These are phyloP conservation scores for Nothobranchius kuhntae DNA, from an alignment of 2,113 vertebrate genomes.

Conservation along the genomic window DNA sequence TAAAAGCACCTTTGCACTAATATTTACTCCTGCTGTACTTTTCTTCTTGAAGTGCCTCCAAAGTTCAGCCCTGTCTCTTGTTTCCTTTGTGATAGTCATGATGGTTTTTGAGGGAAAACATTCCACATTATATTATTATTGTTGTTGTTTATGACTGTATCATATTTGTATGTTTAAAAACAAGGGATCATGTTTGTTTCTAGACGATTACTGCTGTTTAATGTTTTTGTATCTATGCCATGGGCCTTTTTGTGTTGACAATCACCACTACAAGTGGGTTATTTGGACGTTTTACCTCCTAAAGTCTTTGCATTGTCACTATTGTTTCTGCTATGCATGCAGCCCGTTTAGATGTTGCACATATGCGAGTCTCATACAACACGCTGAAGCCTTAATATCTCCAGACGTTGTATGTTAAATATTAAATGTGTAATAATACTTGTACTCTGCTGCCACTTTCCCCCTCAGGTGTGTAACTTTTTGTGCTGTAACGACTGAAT, in stretches of 20 bases:
- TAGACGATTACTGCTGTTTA: constrained; percentile 55
- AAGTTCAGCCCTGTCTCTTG: constrained; percentile 25
- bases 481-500: constrained; percentile 48
- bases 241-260: constrained; percentile 56
- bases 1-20: constrained; percentile 66
- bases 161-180: constrained; percentile 52
- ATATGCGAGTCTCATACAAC: constrained; percentile 36
- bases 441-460: constrained; percentile 67
- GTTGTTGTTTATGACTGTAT: constrained; percentile 35
- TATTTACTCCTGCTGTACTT: constrained; percentile 63
- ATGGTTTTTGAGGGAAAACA: constrained; percentile 66
- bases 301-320: constrained; percentile 13
- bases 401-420: constrained; percentile 26
- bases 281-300: constrained; percentile 32
- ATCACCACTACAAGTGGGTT: constrained; percentile 52
- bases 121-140: constrained; percentile 63
- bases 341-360: constrained; percentile 36
- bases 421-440: constrained; percentile 49
- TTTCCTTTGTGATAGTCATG: constrained; percentile 14
- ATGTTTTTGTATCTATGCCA: constrained; percentile 5
- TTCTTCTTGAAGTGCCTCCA: constrained; percentile 68
- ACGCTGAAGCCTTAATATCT: constrained; percentile 38
- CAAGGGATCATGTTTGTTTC: constrained; percentile 72
- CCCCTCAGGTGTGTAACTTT: constrained; percentile 63
- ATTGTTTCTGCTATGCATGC: constrained; percentile 35